Conservation (phyloP, 53 echinoderm and acorn worm genomes). For the Hippasteria phrygiana region DNA sequence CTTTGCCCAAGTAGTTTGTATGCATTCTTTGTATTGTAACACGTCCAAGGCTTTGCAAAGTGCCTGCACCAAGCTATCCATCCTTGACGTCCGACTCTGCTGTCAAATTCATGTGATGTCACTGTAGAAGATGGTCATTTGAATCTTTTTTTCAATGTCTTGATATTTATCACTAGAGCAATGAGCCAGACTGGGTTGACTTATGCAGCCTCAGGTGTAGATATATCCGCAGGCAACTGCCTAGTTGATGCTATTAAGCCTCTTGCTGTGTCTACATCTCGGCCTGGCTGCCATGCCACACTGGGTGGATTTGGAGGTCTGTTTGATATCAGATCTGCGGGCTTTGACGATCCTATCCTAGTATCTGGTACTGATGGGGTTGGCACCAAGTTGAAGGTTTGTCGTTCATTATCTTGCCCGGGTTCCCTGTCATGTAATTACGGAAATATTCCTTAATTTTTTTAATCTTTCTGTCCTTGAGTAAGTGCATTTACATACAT, state of each 20-base stretch:
- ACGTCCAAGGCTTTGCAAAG: no score
- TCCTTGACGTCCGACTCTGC: no score
- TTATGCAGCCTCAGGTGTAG: constrained; percentile 92
- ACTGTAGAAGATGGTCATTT: no score
- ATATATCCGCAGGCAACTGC: constrained; percentile 81
- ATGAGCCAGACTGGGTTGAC: constrained; percentile 71
- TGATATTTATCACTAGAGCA: neutral
- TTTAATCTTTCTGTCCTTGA: no score
- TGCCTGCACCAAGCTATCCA: no score
- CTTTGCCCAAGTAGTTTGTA: no score
- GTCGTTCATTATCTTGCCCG: neutral
- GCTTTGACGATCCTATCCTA: constrained; percentile 90
- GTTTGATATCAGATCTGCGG: constrained; percentile 89
- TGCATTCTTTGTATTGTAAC: no score
- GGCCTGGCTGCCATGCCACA: constrained; percentile 84
- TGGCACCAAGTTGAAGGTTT: constrained; percentile 96
- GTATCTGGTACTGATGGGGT: constrained; percentile 98
- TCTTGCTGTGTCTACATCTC: constrained; percentile 80
- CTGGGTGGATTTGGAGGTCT: constrained; percentile 96
- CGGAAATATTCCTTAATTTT: no score
- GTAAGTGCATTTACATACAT: no score
- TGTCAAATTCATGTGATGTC: no score
- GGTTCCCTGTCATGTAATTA: no score
- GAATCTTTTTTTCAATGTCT: neutral
- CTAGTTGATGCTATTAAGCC: constrained; percentile 95